Evolutionary conservation across 2,113 vertebrate species (phyloP).

Genomic region (Heterotis niloticus): DNA sequence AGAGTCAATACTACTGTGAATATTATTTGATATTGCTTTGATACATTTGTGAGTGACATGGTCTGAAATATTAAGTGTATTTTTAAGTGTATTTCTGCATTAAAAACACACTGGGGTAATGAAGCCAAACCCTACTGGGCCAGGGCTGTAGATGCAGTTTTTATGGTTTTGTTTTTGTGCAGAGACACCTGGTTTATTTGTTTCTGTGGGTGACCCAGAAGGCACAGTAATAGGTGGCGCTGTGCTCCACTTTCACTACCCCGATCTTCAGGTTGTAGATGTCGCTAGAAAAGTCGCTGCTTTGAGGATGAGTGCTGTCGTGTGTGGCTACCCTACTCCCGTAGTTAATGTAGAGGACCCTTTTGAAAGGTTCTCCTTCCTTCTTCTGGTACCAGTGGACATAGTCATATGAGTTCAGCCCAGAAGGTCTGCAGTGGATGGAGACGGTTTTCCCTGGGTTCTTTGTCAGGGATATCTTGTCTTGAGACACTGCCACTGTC

Average conservation of each 20-base stretch:
- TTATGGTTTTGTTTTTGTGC: too few species aligned
- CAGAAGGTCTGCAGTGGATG: neutral
- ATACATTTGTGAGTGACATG: too few species aligned
- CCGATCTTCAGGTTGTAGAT: neutral
- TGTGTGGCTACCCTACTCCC: neutral
- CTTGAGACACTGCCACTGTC: neutral
- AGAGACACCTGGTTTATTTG: too few species aligned
- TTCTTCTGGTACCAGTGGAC: constrained; percentile 26
- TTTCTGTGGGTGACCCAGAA: too few species aligned
- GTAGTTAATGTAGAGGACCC: constrained; percentile 6
- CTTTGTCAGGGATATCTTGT: neutral
- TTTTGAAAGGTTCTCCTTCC: constrained; percentile 18
- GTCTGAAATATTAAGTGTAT: too few species aligned
- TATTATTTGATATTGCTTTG: too few species aligned
- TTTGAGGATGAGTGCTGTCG: neutral
- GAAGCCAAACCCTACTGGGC: too few species aligned
- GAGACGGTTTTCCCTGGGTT: neutral
- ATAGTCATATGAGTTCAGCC: neutral
- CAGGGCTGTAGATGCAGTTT: too few species aligned
- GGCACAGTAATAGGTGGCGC: constrained; percentile 3
- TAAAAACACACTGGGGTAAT: too few species aligned
- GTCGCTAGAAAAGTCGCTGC: neutral
- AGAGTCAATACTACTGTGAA: too few species aligned
- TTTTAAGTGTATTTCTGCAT: too few species aligned
- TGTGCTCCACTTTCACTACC: neutral